These are phyloP conservation scores for Chrysomallon squamiferum DNA, from an alignment of 1,140 invertebrate genomes.

Conservation along the genomic window DNA sequence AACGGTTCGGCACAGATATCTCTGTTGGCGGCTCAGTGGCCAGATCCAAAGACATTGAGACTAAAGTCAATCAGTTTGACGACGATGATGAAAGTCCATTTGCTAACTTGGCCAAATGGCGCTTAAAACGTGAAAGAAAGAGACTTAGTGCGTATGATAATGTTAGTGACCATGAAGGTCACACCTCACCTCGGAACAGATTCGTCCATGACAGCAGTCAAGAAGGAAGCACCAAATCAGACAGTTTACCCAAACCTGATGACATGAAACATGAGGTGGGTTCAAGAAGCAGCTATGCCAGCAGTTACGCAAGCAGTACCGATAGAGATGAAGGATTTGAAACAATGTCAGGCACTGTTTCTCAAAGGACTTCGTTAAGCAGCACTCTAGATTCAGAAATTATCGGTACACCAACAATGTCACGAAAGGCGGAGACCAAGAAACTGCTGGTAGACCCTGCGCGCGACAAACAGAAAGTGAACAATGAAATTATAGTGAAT, in stretches of 20 bases:
- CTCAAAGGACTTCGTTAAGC: conserved; percentile 59
- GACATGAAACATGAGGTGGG: conserved; percentile 51
- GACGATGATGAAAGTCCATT: conserved; percentile 40
- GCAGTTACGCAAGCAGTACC: conserved; percentile 46
- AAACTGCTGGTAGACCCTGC: neutral
- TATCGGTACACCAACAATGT: conserved; percentile 25
- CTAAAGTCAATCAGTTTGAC: conserved; percentile 17
- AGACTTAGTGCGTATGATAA: conserved; percentile 45
- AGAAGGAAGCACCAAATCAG: neutral
- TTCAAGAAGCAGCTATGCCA: conserved; percentile 52
- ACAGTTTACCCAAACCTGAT: neutral
- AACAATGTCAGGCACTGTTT: conserved; percentile 56
- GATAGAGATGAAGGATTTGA: conserved; percentile 60
- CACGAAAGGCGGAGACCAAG: conserved; percentile 24
- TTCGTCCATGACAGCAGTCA: conserved; percentile 15
- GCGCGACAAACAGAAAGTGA: neutral
- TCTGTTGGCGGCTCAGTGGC: neutral
- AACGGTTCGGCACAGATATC: neutral
- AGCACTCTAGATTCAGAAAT: conserved; percentile 57
- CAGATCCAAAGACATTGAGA: conserved; percentile 2
- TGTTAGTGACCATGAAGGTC: conserved; percentile 24
- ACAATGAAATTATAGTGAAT: conserved; percentile 26
- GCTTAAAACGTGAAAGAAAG: conserved; percentile 37
- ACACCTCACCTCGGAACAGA: conserved; percentile 5
- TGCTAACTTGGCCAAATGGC: conserved; percentile 45